Evolutionary conservation across 2,797 vertebrate species (phyloP), one percentile per base, ranked within the genome.

Genomic region (Sciurus vulgaris): DNA sequence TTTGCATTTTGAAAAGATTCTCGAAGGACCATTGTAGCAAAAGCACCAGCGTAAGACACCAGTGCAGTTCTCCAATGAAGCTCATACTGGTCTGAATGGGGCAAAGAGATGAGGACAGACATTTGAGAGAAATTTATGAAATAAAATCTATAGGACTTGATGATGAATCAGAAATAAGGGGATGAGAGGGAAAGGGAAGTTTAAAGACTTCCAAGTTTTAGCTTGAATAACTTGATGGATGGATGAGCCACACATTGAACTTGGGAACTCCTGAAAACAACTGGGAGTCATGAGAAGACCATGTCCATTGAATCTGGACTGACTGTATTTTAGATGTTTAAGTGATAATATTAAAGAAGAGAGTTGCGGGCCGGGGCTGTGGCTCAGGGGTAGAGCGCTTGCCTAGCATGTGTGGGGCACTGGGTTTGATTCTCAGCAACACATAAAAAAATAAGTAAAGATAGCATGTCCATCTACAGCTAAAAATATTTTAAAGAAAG

Each of bases 231-330:
- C 18, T 54, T 28, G 11, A 38, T 7, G 56, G 72, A 14, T 30
- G 28, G 6, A 10, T 28, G 47, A 18, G 54, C 30, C 44, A 0
- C 9, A 33, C 5, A 2, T 1, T 41, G 20, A n/a, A 49, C 38
- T 20, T 28, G 41, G 41, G 56, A 15, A 4, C 74, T 38, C 72
- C 24, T 54, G 85, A 41, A 35, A 47, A 56, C 28, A 63, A 18
- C 7, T 17, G 28, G 44, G 44, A 59, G 56, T 59, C 13, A 5
- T 26, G n/a, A 38, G 14, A 14, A 35, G 26, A 18, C 20, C 8
- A 6, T 14, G 38, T 15, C 22, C 47, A 10, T 3, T 35, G 72
- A n/a, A 76, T 49, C 9, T 20, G 56, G n/a, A 30, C 56, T 6
- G 18, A 65, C 44, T 6, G 28, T 11, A 5, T 72, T 51, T 30